These are phyloP conservation scores for Artemisiospiza belli DNA, from an alignment of 2,113 vertebrate genomes.

Conservation along the genomic window DNA sequence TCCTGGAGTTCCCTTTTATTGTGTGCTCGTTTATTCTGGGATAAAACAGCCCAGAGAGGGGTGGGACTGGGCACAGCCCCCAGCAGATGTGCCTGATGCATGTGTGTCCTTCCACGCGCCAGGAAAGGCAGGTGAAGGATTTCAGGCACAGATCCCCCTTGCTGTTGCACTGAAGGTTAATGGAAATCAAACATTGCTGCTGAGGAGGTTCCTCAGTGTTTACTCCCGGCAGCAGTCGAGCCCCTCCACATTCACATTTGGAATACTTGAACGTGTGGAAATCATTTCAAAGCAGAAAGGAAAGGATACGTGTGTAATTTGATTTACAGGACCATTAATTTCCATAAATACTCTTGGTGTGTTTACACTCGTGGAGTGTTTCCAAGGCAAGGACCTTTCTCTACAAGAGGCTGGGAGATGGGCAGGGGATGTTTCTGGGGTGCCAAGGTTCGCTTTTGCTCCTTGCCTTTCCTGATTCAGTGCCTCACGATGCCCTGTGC, in stretches of 20 bases:
- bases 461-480: background rate
- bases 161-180: background rate
- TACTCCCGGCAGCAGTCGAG: background rate
- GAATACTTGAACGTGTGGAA: background rate
- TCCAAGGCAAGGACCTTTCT: background rate
- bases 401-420: background rate
- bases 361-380: background rate
- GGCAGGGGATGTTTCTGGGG: background rate
- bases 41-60: background rate
- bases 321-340: background rate
- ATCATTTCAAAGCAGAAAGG: background rate
- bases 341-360: background rate
- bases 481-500: background rate
- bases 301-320: background rate
- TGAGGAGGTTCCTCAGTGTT: background rate
- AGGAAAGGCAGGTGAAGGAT: background rate
- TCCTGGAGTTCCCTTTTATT: rapidly evolving
- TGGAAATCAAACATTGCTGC: background rate
- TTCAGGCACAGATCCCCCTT: background rate
- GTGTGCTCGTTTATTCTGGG: rapidly evolving
- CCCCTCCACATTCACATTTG: background rate
- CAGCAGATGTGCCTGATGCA: background rate
- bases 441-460: background rate
- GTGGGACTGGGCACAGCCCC: rapidly evolving
- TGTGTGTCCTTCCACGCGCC: rapidly evolving